Evolutionary conservation across 2,888 invertebrate species (phyloP).

Genomic region (Ferdinandea cuprea): DNA sequence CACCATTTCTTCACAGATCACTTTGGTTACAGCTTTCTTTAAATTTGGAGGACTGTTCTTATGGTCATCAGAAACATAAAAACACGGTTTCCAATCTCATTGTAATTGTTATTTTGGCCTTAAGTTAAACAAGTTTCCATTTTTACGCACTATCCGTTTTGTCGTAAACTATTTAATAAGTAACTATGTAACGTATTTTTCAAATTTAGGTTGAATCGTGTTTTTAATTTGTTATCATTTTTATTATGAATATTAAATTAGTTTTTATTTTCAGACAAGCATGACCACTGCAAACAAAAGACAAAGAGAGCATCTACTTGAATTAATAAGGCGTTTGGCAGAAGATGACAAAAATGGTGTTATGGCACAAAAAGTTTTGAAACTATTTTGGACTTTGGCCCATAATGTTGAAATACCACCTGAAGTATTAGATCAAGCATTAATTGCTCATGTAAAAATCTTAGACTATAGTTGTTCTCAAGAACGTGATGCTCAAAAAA

Average conservation of each 20-base stretch:
- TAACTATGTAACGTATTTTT: too few relatives aligned
- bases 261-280: slow-evolving; percentile 86
- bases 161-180: too few relatives aligned
- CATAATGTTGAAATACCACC: slow-evolving; percentile 98
- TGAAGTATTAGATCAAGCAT: slow-evolving; percentile 98
- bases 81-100: too few relatives aligned
- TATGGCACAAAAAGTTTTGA: slow-evolving; percentile 98
- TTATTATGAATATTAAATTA: neutral
- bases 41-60: too few relatives aligned
- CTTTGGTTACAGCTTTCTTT: too few relatives aligned
- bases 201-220: neutral
- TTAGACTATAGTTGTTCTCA: slow-evolving; percentile 98
- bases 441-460: slow-evolving; percentile 97
- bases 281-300: slow-evolving; percentile 98
- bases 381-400: slow-evolving; percentile 97
- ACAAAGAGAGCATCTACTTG: slow-evolving; percentile 96
- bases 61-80: too few relatives aligned
- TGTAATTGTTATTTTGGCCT: too few relatives aligned
- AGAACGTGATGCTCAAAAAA: slow-evolving; percentile 97
- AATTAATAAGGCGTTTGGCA: slow-evolving; percentile 96
- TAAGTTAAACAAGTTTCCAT: too few relatives aligned
- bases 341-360: slow-evolving; percentile 99
- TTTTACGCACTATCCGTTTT: too few relatives aligned
- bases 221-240: neutral
- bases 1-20: too few relatives aligned